These are phyloP conservation scores for Brachionus plicatilis DNA, from an alignment of 1,140 invertebrate species.

Conservation along the genomic window DNA sequence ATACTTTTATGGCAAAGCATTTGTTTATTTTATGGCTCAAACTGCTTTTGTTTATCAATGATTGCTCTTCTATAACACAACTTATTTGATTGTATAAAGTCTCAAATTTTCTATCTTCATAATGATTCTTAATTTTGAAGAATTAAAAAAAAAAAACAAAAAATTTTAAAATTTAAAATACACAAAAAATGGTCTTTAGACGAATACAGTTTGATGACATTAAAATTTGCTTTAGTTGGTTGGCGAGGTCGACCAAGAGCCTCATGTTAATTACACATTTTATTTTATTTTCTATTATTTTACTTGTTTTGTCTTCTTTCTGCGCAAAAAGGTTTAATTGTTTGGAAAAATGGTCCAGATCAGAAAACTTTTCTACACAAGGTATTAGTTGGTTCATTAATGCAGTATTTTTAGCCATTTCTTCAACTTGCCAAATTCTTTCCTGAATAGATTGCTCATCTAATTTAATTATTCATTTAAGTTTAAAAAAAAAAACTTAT, in stretches of 20 bases:
- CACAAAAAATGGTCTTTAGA: not conserved
- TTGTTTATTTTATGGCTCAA: not conserved
- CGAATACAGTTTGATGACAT: not conserved
- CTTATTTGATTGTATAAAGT: not conserved
- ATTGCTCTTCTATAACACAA: not conserved
- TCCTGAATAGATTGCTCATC: not conserved
- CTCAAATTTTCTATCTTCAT: conserved; percentile 1
- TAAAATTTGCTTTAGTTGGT: not conserved
- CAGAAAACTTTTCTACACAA: not conserved
- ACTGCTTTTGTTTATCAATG: not conserved
- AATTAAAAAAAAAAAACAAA: not conserved
- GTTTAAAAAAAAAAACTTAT: no score
- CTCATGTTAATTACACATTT: not conserved
- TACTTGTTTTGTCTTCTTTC: not conserved
- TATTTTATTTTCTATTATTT: not conserved
- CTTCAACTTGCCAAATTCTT: not conserved
- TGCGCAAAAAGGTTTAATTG: not conserved
- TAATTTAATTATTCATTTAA: not conserved
- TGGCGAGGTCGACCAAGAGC: not conserved
- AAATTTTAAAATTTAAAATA: not conserved
- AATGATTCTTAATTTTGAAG: not conserved
- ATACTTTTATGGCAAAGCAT: conserved; percentile 21
- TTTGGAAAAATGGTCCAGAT: not conserved
- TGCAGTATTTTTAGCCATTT: not conserved
- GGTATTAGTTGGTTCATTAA: not conserved